Evolutionary conservation across 2,113 vertebrate genomes (phyloP).

Genomic region (Motacilla tschutschensis): DNA sequence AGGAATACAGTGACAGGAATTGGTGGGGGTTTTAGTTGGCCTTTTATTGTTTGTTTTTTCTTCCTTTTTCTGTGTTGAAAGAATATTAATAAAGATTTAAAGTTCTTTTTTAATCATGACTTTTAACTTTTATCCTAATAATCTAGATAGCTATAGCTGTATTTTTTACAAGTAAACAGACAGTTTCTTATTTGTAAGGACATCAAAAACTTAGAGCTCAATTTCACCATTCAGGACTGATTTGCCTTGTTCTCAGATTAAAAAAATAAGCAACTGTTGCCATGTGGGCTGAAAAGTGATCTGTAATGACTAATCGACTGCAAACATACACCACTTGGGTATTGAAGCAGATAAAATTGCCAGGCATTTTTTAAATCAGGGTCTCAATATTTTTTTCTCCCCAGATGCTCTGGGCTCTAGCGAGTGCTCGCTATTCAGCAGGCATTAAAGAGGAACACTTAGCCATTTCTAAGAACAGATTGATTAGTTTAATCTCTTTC

Average conservation of each 20-base stretch:
- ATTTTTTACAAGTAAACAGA: background rate
- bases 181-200: background rate
- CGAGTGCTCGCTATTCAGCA: background rate
- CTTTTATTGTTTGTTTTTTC: background rate
- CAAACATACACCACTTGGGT: background rate
- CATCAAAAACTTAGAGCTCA: background rate
- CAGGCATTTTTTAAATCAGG: conserved; percentile 1
- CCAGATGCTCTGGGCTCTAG: background rate
- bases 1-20: background rate
- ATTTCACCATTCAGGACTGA: background rate
- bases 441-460: background rate
- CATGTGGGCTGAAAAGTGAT: conserved; percentile 3
- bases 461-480: background rate
- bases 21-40: background rate
- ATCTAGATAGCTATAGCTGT: background rate
- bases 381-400: background rate
- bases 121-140: background rate
- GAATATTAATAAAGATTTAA: background rate
- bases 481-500: conserved; percentile 1
- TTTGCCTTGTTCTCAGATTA: background rate
- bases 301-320: conserved; percentile 37
- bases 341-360: conserved; percentile 40
- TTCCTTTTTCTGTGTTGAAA: background rate
- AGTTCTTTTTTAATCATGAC: background rate
- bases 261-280: background rate